These are phyloP conservation scores for Myotis planiceps DNA, from an alignment of 2,797 vertebrate species.

Conservation along the genomic window DNA sequence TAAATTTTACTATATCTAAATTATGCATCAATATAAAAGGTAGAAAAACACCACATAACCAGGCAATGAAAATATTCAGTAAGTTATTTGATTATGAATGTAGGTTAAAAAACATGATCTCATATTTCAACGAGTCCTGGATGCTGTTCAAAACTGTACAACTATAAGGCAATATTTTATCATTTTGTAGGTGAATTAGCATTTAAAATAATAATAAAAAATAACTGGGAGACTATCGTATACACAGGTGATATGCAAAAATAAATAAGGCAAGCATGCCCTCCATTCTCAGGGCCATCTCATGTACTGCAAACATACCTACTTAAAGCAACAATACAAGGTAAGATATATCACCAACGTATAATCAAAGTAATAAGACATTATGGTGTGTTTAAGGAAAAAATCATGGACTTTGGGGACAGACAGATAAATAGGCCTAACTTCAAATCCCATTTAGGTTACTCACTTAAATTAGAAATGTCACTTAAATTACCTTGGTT, in stretches of 20 bases:
- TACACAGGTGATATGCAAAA: neutral
- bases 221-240: neutral
- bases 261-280: neutral
- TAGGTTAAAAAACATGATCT: neutral
- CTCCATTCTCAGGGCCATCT: neutral
- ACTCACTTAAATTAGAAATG: conserved; percentile 26
- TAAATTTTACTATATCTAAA: neutral
- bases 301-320: neutral
- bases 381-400: neutral
- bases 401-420: neutral
- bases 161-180: neutral
- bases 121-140: neutral
- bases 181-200: neutral
- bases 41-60: neutral
- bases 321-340: neutral
- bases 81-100: neutral
- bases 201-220: conserved; percentile 4
- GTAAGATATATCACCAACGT: neutral
- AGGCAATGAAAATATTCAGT: neutral
- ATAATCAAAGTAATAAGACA: neutral
- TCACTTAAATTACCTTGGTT: conserved; percentile 37
- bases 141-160: neutral
- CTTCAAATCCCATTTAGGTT: neutral
- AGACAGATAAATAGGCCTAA: neutral
- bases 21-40: neutral